A percentile compares a stretch with the other conserved stretches of the same genome.
Evolutionary conservation across 2,888 invertebrate genomes (phyloP).

Genomic region (Dolichopus griseipennis): DNA sequence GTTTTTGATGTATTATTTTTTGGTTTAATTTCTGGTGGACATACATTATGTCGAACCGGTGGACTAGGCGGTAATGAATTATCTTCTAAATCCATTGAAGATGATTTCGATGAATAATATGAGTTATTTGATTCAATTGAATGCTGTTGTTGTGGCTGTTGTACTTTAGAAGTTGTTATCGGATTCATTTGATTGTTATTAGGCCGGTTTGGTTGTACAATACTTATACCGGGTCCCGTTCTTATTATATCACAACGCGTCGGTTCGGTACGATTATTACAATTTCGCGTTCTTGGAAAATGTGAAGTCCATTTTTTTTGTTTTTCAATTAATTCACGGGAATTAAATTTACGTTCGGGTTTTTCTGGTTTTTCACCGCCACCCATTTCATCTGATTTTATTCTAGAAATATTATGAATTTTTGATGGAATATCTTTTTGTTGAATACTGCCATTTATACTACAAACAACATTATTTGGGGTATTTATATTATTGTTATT

Average conservation of each 20-base stretch:
- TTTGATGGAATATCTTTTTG: slow-evolving; percentile 30
- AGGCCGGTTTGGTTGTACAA: slow-evolving; percentile 31
- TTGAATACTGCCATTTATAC: slow-evolving; percentile 35
- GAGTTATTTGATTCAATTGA: slow-evolving; percentile 1
- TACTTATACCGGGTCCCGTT: slow-evolving; percentile 46
- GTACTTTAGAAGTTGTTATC: slow-evolving; percentile 19
- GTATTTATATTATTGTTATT: slow-evolving; percentile 30
- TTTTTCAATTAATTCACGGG: slow-evolving; percentile 79
- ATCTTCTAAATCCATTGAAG: slow-evolving; percentile 24
- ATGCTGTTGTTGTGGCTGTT: slow-evolving; percentile 21
- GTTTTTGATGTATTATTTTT: slow-evolving; percentile 37
- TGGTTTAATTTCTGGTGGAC: slow-evolving; percentile 43
- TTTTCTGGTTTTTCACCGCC: slow-evolving; percentile 62
- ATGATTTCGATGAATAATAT: slow-evolving; percentile 17
- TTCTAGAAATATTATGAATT: slow-evolving; percentile 47
- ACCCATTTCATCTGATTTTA: slow-evolving; percentile 48
- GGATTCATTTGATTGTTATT: slow-evolving; percentile 33
- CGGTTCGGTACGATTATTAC: slow-evolving; percentile 55
- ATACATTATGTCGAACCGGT: slow-evolving; percentile 32
- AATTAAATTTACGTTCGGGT: slow-evolving; percentile 71
- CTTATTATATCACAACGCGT: slow-evolving; percentile 47
- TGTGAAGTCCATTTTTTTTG: slow-evolving; percentile 89
- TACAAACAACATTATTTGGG: slow-evolving; percentile 41
- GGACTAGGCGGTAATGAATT: slow-evolving; percentile 36
- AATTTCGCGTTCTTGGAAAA: slow-evolving; percentile 67